Evolutionary conservation across 2,888 invertebrate genomes (phyloP), one percentile per base, ranked within the genome.

Genomic region (Drosophila emarginata): DNA sequence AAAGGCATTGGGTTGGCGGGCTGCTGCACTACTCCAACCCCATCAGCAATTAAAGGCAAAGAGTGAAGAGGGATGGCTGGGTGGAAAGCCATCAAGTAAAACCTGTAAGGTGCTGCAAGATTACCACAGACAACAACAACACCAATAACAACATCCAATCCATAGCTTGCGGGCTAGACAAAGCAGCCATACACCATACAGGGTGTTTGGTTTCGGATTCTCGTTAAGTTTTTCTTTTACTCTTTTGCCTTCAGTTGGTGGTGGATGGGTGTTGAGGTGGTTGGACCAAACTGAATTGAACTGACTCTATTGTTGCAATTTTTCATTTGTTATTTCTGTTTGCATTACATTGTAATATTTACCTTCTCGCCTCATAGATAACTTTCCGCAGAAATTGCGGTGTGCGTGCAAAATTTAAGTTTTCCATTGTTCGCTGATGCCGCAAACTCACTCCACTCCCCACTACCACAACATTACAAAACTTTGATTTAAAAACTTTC

Each of bases 311-410:
- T 56, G 72, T 58, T 58, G 67, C 60, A 66, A 56, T 71, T 71
- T 71, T 21, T 14, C 45, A 37, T 51, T 56, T 32, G 32, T 32
- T 32, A 9, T 32, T 32, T 9, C 2, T 9, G 28, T 28, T 28
- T 28, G 28, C 32, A 32, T 9, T 32, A 32, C 11, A 32, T 15
- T 62, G 37, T 23, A 40, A 65, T 58, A 81, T 74, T 82, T 86
- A 89, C 89, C 88, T 89, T 76, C 89, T 83, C 71, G 89, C 91
- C 69, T 91, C 91, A 72, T 77, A 85, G 72, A 91, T 87, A 74
- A 91, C 91, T 88, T 90, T 91, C 72, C 89, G 91, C 84, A 91
- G 88, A 86, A 91, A 90, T 62, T 90, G 89, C 74, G 91, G 91
- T 26, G 91, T 91, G 79, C 88, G 90, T 67, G 89, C 88, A 81